Conservation (phyloP, 2,797 vertebrate genomes). For the Crocidura indochinensis region DNA sequence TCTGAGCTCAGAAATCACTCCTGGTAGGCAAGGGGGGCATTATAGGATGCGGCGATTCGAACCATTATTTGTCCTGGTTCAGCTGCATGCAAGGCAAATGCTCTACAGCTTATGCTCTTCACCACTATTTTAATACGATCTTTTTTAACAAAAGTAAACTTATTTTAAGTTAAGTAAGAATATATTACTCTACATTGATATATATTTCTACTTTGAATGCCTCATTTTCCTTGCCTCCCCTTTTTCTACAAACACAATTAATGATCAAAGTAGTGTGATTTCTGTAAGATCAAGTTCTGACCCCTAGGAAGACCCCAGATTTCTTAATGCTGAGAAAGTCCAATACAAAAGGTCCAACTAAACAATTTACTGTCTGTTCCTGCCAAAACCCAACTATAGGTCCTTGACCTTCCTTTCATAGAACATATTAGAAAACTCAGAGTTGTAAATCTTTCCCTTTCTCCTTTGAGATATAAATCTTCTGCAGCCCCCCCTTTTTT, state of each 20-base stretch:
- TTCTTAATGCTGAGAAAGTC: background rate
- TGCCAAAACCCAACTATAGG: background rate
- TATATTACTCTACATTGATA: too few species aligned
- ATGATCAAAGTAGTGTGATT: background rate
- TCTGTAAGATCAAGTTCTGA: background rate
- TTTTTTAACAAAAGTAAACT: too few species aligned
- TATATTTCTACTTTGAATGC: too few species aligned
- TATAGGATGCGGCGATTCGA: too few species aligned
- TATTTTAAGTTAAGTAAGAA: too few species aligned
- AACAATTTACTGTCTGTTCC: background rate
- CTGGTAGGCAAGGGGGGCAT: too few species aligned
- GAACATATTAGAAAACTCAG: background rate
- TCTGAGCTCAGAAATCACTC: too few species aligned
- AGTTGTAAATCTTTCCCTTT: background rate
- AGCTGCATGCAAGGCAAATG: too few species aligned
- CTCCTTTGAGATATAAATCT: background rate
- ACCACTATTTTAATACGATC: too few species aligned
- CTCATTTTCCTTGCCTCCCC: too few species aligned
- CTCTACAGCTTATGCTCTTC: too few species aligned
- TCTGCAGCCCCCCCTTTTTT: background rate
- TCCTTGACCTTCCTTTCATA: background rate
- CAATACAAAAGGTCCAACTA: background rate
- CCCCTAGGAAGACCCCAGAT: background rate
- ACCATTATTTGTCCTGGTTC: too few species aligned
- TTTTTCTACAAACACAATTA: background rate